Conservation (phyloP, 2,888 invertebrate genomes). For the Scaptomyza parva region DNA sequence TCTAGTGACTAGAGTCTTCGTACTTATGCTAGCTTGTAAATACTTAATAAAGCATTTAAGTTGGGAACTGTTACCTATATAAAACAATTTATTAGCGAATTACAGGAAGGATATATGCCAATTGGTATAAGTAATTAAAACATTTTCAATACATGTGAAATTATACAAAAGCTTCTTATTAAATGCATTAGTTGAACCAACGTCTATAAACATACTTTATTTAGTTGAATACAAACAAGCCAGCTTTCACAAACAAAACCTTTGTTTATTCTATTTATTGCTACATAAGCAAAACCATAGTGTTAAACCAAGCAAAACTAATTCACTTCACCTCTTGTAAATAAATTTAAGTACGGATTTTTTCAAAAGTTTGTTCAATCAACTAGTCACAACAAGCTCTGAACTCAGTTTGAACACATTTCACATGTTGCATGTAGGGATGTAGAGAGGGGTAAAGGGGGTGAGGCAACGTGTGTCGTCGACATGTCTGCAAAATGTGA, state of each 20-base stretch:
- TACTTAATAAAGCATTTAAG: no score
- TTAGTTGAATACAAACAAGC: not conserved
- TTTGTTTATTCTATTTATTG: not conserved
- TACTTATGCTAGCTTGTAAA: no score
- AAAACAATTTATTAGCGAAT: no score
- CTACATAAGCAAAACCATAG: not conserved
- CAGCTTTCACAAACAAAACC: not conserved
- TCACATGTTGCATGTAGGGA: not conserved
- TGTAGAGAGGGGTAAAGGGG: no score
- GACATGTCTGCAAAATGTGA: constrained; percentile 51
- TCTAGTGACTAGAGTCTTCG: no score
- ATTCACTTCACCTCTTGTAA: constrained; percentile 5
- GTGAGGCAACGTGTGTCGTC: constrained; percentile 38
- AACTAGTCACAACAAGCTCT: constrained; percentile 26
- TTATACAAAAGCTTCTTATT: no score
- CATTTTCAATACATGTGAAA: no score
- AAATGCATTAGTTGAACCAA: no score
- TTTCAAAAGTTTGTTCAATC: constrained; percentile 19
- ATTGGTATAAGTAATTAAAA: no score
- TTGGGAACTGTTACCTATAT: no score
- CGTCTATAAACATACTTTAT: not conserved
- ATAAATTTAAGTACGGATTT: constrained; percentile 4
- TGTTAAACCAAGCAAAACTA: constrained; percentile 4
- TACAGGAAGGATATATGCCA: no score
- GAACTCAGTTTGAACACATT: constrained; percentile 15